Evolutionary conservation across 2,888 invertebrate genomes (phyloP).

Genomic region (Selenia dentaria): DNA sequence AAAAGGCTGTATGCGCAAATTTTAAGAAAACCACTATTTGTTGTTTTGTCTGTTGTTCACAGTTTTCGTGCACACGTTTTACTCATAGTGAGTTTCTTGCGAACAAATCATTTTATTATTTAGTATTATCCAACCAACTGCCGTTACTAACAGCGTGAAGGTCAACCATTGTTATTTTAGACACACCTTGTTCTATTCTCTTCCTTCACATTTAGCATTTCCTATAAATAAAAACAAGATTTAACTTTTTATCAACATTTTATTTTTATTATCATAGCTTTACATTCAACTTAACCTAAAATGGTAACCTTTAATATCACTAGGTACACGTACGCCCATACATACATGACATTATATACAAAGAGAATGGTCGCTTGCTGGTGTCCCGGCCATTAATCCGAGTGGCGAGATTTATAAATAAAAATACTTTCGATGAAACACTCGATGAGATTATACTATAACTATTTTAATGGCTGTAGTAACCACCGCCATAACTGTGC

Average conservation of each 20-base stretch:
- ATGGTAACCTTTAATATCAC: slow-evolving; percentile 80
- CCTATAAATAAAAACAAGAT: slow-evolving; percentile 47
- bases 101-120: slow-evolving; percentile 36
- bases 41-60: slow-evolving; percentile 12
- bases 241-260: slow-evolving; percentile 48
- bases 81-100: slow-evolving; percentile 17
- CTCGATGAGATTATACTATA: slow-evolving; percentile 56
- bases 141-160: slow-evolving; percentile 48
- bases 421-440: slow-evolving; percentile 51
- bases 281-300: slow-evolving; percentile 76
- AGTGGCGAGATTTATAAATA: slow-evolving; percentile 67
- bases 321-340: slow-evolving; percentile 74
- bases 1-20: no score
- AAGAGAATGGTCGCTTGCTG: slow-evolving; percentile 69
- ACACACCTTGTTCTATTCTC: slow-evolving; percentile 40
- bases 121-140: slow-evolving; percentile 41
- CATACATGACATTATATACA: slow-evolving; percentile 76
- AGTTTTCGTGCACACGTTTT: slow-evolving; percentile 8
- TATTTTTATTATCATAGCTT: slow-evolving; percentile 59
- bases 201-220: slow-evolving; percentile 46
- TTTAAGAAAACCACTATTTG: no score
- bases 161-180: slow-evolving; percentile 56
- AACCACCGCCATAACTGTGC: slow-evolving; percentile 50
- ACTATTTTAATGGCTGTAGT: slow-evolving; percentile 70
- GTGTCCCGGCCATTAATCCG: slow-evolving; percentile 69